phyloP scores from a whole-genome alignment of 1,140 invertebrate species.

The Cephus cinctus region DNA sequence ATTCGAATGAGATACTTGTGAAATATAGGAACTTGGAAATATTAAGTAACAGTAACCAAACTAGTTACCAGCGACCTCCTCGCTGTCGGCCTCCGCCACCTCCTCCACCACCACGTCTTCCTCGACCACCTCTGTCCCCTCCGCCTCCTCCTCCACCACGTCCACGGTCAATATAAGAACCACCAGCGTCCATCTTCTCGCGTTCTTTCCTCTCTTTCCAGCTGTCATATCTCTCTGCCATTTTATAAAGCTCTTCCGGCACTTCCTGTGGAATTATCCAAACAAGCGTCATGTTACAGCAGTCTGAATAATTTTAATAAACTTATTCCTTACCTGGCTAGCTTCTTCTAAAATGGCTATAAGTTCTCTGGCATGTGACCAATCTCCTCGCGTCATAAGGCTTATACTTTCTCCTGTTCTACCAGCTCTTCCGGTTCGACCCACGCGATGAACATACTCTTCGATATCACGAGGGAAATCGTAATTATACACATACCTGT shows the following conservation, averaged over 20 bases:
- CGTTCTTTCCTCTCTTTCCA: slow-evolving; percentile 60
- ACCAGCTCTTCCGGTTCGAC: slow-evolving; percentile 85
- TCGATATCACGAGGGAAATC: slow-evolving; percentile 91
- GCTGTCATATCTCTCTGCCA: slow-evolving; percentile 67
- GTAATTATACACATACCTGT: slow-evolving; percentile 78
- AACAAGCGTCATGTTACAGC: slow-evolving; percentile 2
- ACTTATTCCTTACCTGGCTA: slow-evolving; percentile 55
- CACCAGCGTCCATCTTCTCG: slow-evolving; percentile 23
- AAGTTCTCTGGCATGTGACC: slow-evolving; percentile 74
- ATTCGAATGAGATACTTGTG: no score
- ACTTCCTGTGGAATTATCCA: slow-evolving; percentile 54
- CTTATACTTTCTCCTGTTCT: slow-evolving; percentile 78
- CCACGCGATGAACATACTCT: slow-evolving; percentile 88
- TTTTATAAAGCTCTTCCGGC: slow-evolving; percentile 69
- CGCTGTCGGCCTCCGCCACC: slow-evolving; percentile 10
- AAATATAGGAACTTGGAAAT: no score
- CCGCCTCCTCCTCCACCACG: slow-evolving; percentile 36
- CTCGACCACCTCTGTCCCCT: slow-evolving; percentile 17
- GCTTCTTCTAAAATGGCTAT: slow-evolving; percentile 82
- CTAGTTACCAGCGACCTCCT: slow-evolving; percentile 15
- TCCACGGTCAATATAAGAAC: no score
- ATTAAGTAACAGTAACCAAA: no score
- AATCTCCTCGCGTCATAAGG: slow-evolving; percentile 78
- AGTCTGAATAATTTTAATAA: background rate
- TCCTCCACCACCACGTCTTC: slow-evolving; percentile 16